Conservation (phyloP, 2,888 invertebrate genomes). For the Drosophila kambysellisi region DNA sequence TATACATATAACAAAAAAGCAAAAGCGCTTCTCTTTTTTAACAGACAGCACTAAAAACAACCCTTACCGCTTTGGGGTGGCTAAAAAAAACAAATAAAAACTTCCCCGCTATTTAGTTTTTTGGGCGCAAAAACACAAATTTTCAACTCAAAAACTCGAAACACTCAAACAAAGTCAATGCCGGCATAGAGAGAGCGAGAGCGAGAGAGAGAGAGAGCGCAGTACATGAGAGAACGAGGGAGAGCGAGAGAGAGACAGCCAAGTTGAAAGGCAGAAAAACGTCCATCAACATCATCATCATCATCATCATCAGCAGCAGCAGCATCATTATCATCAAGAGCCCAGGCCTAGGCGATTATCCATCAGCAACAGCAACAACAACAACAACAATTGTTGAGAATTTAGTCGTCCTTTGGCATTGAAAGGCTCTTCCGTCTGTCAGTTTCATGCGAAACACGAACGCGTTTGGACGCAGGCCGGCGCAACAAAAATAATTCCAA, state of each 20-base stretch:
- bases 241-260: slow-evolving; percentile 31
- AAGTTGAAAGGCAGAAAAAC: slow-evolving; percentile 21
- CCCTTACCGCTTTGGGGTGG: slow-evolving; percentile 72
- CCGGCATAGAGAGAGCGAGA: slow-evolving; percentile 37
- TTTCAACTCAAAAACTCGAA: slow-evolving; percentile 61
- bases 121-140: slow-evolving; percentile 68
- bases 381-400: slow-evolving; percentile 12
- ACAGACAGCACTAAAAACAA: slow-evolving; percentile 53
- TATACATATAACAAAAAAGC: slow-evolving; percentile 40
- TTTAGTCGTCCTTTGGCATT: slow-evolving; percentile 69
- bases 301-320: slow-evolving; percentile 27
- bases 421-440: slow-evolving; percentile 63
- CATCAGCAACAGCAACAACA: slow-evolving; percentile 31
- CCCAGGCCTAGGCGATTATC: slow-evolving; percentile 69
- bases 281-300: slow-evolving; percentile 30
- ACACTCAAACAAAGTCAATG: slow-evolving; percentile 57
- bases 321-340: slow-evolving; percentile 28
- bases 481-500: slow-evolving; percentile 34
- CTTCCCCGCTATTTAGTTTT: slow-evolving; percentile 42
- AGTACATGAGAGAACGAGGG: slow-evolving; percentile 26
- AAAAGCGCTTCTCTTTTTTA: slow-evolving; percentile 42
- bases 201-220: slow-evolving; percentile 19
- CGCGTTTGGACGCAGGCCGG: slow-evolving; percentile 80
- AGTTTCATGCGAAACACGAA: slow-evolving; percentile 85
- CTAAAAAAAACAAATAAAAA: slow-evolving; percentile 5